A percentile compares a stretch with the other conserved stretches of the same genome.
Conservation (phyloP, 1,140 invertebrate species). For the Oncopodura yosiiana region DNA sequence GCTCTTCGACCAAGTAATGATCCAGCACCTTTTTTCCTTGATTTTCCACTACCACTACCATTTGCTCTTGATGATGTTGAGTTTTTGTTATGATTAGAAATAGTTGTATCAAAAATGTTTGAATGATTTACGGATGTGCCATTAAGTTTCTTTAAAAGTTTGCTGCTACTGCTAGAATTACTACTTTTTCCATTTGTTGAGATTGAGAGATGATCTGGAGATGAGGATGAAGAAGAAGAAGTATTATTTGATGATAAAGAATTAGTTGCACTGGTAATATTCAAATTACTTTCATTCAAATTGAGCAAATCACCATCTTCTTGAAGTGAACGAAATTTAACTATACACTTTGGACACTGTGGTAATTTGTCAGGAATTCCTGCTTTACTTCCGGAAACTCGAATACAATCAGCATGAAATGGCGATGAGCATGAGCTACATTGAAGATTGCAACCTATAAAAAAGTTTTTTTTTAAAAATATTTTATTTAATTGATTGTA, state of each 20-base stretch:
- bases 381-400: constrained; percentile 1
- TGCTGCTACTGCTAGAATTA: background rate
- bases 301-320: background rate
- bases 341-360: constrained; percentile 3
- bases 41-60: too few species aligned
- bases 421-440: background rate
- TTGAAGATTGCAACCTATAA: constrained; percentile 4
- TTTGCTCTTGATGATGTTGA: too few species aligned
- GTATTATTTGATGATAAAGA: background rate
- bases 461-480: background rate
- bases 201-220: too few species aligned
- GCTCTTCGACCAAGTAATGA: too few species aligned
- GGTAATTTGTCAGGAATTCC: background rate
- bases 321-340: background rate
- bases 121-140: too few species aligned
- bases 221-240: too few species aligned
- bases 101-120: too few species aligned
- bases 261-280: background rate
- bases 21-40: too few species aligned
- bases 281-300: background rate
- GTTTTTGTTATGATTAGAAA: too few species aligned
- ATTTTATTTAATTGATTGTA: background rate
- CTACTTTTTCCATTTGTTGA: too few species aligned
- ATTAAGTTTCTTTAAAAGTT: background rate
- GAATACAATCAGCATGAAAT: constrained; percentile 5